Evolutionary conservation across 2,797 vertebrate genomes (phyloP).

Genomic region (Netta rufina): DNA sequence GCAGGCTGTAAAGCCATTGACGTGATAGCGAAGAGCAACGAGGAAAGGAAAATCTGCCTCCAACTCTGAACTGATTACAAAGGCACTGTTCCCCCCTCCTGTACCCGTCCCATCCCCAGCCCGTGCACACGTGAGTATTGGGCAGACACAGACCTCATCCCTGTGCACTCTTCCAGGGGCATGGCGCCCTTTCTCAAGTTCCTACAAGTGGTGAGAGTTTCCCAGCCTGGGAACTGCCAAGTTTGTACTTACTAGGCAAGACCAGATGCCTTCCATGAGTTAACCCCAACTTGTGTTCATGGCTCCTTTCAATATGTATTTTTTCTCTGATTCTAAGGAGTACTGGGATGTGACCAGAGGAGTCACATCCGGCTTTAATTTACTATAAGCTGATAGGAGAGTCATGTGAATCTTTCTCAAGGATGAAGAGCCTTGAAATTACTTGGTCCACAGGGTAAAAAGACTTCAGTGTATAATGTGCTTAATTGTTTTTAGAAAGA

Average conservation of each 20-base stretch:
- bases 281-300: neutral
- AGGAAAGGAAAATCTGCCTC: neutral
- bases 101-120: neutral
- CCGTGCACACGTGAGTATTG: neutral
- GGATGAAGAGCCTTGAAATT: neutral
- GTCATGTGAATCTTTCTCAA: neutral
- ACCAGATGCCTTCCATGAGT: neutral
- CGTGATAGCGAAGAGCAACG: rapidly evolving
- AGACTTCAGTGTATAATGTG: neutral
- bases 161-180: neutral
- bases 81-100: neutral
- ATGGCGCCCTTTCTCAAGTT: neutral
- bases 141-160: neutral
- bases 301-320: neutral
- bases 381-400: neutral
- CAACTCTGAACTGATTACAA: neutral
- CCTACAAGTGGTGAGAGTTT: neutral
- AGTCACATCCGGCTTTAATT: neutral
- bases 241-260: neutral
- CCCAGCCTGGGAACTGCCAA: neutral
- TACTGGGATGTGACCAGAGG: neutral
- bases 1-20: neutral
- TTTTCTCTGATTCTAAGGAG: neutral
- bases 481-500: slow-evolving; percentile 27
- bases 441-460: neutral